phyloP scores from a whole-genome alignment of 1,140 invertebrate genomes.

The Battus philenor region DNA sequence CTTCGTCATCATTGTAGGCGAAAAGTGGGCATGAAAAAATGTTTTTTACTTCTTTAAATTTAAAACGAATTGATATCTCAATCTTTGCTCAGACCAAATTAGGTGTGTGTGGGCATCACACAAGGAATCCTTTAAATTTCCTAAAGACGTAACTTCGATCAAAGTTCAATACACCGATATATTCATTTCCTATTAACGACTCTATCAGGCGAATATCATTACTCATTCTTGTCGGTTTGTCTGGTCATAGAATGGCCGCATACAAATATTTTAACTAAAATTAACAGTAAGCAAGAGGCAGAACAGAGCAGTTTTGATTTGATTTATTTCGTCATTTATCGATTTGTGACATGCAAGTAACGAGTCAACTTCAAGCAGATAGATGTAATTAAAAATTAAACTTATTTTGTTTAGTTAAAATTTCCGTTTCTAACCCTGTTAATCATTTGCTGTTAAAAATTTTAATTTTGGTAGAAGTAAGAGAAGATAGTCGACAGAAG shows the following conservation, averaged over 20 bases:
- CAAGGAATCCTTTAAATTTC: conserved; percentile 1
- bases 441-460: too few relatives aligned
- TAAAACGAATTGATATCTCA: conserved; percentile 11
- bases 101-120: conserved; percentile 1
- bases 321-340: too few relatives aligned
- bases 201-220: conserved; percentile 24
- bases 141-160: not conserved
- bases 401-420: too few relatives aligned
- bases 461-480: too few relatives aligned
- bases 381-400: too few relatives aligned
- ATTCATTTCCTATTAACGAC: conserved; percentile 34
- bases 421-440: too few relatives aligned
- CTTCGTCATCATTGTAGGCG: conserved; percentile 1
- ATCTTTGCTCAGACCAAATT: conserved; percentile 3
- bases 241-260: conserved; percentile 18
- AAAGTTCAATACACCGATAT: conserved; percentile 29
- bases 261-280: conserved; percentile 28
- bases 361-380: too few relatives aligned
- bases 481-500: too few relatives aligned
- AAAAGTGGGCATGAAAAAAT: conserved; percentile 10
- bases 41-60: conserved; percentile 1
- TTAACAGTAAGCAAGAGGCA: conserved; percentile 18
- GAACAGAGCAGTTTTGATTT: conserved; percentile 7
- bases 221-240: conserved; percentile 29
- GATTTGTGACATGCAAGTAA: too few relatives aligned